Percentiles rank a stretch among this genome's conserved stretches.
These are phyloP conservation scores for Saccostrea cuccullata DNA, from an alignment of 1,140 invertebrate genomes.

Conservation along the genomic window DNA sequence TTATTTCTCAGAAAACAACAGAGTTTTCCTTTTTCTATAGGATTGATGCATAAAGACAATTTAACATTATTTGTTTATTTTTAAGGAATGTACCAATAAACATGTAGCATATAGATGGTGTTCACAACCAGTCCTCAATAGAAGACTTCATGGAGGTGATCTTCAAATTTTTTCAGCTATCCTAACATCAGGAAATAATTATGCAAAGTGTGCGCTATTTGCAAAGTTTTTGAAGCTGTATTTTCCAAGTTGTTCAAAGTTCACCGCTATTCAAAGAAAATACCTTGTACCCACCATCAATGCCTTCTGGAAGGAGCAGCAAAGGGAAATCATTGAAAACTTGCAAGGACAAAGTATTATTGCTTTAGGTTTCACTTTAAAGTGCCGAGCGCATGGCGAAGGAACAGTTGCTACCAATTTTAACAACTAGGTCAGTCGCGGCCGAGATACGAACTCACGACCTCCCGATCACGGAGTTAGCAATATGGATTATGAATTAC, in stretches of 20 bases:
- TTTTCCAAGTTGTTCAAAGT: neutral
- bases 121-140: conserved; percentile 40
- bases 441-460: too few relatives aligned
- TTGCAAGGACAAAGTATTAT: neutral
- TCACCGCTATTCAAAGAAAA: conserved; percentile 3
- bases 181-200: conserved; percentile 40
- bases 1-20: neutral
- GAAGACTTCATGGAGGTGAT: conserved; percentile 34
- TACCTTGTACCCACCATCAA: conserved; percentile 41
- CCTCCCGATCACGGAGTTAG: too few relatives aligned
- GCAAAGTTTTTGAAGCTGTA: conserved; percentile 25
- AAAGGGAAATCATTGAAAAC: neutral
- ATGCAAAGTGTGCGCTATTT: conserved; percentile 10
- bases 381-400: too few relatives aligned
- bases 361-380: too few relatives aligned
- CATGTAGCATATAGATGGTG: conserved; percentile 37
- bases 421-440: too few relatives aligned
- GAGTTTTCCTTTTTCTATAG: too few relatives aligned
- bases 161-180: conserved; percentile 10
- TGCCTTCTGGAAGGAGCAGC: neutral
- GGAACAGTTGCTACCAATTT: too few relatives aligned
- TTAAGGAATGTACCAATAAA: conserved; percentile 28
- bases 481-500: too few relatives aligned
- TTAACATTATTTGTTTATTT: neutral
- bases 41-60: neutral